Evolutionary conservation across 2,113 vertebrate species (phyloP).

Genomic region (Mirounga angustirostris): DNA sequence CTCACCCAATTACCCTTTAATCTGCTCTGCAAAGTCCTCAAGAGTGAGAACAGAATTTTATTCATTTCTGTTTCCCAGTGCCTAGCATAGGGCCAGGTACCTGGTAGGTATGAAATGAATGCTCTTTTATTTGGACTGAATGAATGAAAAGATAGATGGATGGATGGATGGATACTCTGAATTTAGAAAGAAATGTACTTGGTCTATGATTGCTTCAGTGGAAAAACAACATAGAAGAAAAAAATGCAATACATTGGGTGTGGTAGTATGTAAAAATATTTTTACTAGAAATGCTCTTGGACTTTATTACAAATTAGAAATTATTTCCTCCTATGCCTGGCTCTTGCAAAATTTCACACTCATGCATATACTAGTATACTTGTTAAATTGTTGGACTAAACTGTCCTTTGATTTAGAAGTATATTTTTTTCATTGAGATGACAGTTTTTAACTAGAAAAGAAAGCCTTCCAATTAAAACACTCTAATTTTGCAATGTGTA

Average conservation of each 20-base stretch:
- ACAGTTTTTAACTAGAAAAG: constrained; percentile 54
- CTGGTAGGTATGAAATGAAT: background rate
- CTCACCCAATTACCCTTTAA: background rate
- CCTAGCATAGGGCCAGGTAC: background rate
- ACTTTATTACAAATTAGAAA: constrained; percentile 74
- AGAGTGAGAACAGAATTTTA: background rate
- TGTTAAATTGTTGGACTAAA: constrained; percentile 64
- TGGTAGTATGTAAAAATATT: constrained; percentile 76
- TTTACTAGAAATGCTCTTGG: constrained; percentile 75
- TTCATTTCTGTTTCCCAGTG: background rate
- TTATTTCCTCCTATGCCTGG: constrained; percentile 52
- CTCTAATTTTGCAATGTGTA: constrained; percentile 46
- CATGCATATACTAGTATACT: background rate
- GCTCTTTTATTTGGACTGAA: background rate
- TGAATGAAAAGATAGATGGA: background rate
- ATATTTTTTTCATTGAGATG: constrained; percentile 48
- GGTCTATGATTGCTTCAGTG: constrained; percentile 39
- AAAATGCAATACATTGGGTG: constrained; percentile 62
- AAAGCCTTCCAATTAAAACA: constrained; percentile 64
- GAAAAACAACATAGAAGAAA: constrained; percentile 60
- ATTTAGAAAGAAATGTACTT: constrained; percentile 66
- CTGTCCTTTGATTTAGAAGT: constrained; percentile 26
- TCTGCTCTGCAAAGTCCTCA: background rate
- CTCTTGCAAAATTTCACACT: constrained; percentile 62
- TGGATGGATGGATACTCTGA: background rate